Evolutionary conservation across 2,113 vertebrate genomes (phyloP).

Genomic region (Dinomys branickii): DNA sequence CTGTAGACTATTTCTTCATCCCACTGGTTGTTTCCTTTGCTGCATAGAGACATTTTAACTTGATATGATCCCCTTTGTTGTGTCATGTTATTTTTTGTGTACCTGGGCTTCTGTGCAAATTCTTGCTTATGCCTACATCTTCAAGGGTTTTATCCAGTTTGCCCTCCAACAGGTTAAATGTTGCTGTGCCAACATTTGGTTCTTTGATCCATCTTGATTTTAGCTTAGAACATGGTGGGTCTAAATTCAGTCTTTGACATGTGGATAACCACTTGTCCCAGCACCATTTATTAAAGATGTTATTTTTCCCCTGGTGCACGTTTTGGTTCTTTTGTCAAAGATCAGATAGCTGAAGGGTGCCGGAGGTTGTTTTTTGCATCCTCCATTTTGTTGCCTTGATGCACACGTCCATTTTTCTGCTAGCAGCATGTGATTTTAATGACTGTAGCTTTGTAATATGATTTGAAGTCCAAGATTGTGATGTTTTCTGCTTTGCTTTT

Average conservation of each 20-base stretch:
- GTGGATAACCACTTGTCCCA: not conserved
- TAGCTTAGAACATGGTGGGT: not conserved
- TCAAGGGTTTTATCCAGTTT: not conserved
- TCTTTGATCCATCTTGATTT: not conserved
- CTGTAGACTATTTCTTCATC: not conserved
- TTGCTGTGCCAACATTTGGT: not conserved
- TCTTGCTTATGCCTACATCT: not conserved
- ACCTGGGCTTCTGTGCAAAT: not conserved
- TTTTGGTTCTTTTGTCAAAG: not conserved
- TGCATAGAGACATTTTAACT: not conserved
- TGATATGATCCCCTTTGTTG: not conserved
- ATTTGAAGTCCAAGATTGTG: not conserved
- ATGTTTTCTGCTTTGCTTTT: not conserved
- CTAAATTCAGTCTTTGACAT: not conserved
- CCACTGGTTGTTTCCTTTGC: not conserved
- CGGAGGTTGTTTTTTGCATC: not conserved
- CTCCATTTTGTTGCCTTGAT: not conserved
- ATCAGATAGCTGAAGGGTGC: not conserved
- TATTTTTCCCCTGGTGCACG: not conserved
- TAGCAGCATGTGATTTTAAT: not conserved
- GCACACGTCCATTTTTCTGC: not conserved
- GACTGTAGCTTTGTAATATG: not conserved
- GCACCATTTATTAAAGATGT: not conserved
- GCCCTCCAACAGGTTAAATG: not conserved
- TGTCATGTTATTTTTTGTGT: not conserved